Base-by-base conservation (phyloP, 2,797 vertebrate species). In the Tenualosa thibaudeaui region DNA sequence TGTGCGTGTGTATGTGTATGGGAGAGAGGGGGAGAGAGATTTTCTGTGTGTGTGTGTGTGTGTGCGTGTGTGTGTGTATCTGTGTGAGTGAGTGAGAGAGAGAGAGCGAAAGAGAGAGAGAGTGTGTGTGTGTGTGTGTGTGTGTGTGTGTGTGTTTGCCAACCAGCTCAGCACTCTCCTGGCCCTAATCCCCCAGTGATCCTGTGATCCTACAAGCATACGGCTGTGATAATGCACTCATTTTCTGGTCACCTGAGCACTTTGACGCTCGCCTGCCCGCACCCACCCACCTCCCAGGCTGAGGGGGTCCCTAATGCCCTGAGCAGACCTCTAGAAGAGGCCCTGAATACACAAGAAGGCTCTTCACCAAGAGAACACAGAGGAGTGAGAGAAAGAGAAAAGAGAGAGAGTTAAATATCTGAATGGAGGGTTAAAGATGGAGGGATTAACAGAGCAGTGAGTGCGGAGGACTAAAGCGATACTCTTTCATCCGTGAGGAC, bases 241-340 rank as follows among this genome's bases (percentile, higher is more conserved):
- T 95, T 95, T 95, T 95, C 93, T 94, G 94, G 93, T 95, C 92
- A 95, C 94, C 94, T 94, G 94, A 95, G 87, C 93, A 90, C 93
- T 94, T 95, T 95, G 92, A 94, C 49, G 87, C 83, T 82, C 46
- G 84, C 89, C 91, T 12, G 10, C 50, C 83, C 84, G 56, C 84
- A 86, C 86, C 88, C 91, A 88, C 91, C 85, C 40, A 81, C n/a
- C 54, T 5, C 9, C 37, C 10, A 56, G 56, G 65, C 37, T 3
- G 83, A 62, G 78, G 85, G 85, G 90, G 89, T 90, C 90, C 88
- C 88, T 91, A 90, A 92, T 89, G 82, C 91, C 83, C 85, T 0
- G 86, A 86, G 87, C 88, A 88, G 86, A 89, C 89, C 86, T 86
- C 85, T 81, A 53, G 84, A 51, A 83, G 87, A n/a, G 31, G 81